These are phyloP conservation scores for Crotalus viridis DNA, from an alignment of 2,113 vertebrate genomes.

Conservation along the genomic window DNA sequence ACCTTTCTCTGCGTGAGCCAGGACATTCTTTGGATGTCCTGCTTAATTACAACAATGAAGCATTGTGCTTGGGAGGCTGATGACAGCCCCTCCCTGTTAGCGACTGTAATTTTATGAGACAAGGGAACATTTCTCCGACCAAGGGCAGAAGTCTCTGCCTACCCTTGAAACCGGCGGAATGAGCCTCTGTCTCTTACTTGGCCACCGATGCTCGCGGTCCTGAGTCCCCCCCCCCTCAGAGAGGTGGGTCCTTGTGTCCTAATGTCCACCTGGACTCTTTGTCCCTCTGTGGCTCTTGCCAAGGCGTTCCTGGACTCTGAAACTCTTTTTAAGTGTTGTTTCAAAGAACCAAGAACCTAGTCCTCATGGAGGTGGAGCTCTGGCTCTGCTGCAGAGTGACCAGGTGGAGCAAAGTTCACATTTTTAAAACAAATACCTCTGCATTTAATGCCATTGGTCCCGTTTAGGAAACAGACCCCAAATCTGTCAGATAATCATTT, in stretches of 20 bases:
- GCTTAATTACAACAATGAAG: slow-evolving; percentile 58
- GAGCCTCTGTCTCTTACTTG: slow-evolving; percentile 72
- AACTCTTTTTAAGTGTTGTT: not conserved
- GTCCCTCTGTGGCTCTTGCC: not conserved
- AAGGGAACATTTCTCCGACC: slow-evolving; percentile 41
- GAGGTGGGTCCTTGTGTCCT: not conserved
- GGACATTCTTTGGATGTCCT: slow-evolving; percentile 58
- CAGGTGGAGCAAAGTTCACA: not conserved
- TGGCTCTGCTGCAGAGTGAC: not conserved
- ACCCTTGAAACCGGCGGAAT: slow-evolving; percentile 39
- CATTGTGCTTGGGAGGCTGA: slow-evolving; percentile 45
- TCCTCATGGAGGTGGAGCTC: not conserved
- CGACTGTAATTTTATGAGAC: slow-evolving; percentile 63
- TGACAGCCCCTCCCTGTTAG: slow-evolving; percentile 43
- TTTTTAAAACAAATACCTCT: not conserved
- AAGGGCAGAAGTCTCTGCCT: slow-evolving; percentile 61
- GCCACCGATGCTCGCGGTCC: slow-evolving; percentile 66
- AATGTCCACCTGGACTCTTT: not conserved
- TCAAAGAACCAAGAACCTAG: not conserved
- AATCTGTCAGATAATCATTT: not conserved
- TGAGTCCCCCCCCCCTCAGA: not conserved
- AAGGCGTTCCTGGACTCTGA: not conserved
- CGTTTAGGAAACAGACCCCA: not conserved
- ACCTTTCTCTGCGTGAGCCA: slow-evolving; percentile 58
- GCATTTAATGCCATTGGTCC: not conserved